These are phyloP conservation scores for Netelia melanura DNA, from an alignment of 2,888 invertebrate species.

Conservation along the genomic window DNA sequence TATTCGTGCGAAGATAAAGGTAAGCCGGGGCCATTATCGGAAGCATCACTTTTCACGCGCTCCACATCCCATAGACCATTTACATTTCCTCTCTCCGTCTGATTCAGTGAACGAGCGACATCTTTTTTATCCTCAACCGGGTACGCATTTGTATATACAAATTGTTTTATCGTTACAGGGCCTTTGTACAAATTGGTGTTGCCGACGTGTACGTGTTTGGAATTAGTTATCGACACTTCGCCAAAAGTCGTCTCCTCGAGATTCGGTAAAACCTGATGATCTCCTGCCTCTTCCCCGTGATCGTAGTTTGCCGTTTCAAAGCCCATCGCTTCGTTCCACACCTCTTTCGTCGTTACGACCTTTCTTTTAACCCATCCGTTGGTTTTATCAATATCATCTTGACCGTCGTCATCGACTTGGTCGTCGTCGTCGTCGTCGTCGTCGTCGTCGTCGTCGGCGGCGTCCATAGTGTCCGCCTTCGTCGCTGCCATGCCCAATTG, in stretches of 20 bases:
- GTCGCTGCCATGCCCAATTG: slow-evolving; percentile 37
- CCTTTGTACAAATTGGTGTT: slow-evolving; percentile 92
- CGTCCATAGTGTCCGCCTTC: not conserved
- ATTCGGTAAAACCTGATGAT: slow-evolving; percentile 72
- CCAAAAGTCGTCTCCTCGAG: slow-evolving; percentile 85
- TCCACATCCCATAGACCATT: no score
- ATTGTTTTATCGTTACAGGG: slow-evolving; percentile 91
- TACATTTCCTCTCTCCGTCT: not conserved
- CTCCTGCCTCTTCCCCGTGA: not conserved
- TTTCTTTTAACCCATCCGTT: slow-evolving; percentile 52
- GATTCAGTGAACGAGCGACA: slow-evolving; percentile 41
- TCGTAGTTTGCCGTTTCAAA: slow-evolving; percentile 9
- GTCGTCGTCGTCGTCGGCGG: slow-evolving; percentile 13
- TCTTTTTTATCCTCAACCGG: slow-evolving; percentile 71
- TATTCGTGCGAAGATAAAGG: slow-evolving; percentile 42
- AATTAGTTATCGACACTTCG: slow-evolving; percentile 89
- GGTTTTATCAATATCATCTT: slow-evolving; percentile 55
- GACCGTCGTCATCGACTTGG: slow-evolving; percentile 54
- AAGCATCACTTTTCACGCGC: slow-evolving; percentile 5
- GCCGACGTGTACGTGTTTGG: slow-evolving; percentile 91
- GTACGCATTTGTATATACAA: slow-evolving; percentile 85
- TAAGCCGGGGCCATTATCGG: slow-evolving; percentile 36
- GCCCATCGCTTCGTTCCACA: slow-evolving; percentile 64
- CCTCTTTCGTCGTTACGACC: slow-evolving; percentile 44
- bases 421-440: slow-evolving; percentile 26